phyloP scores from a whole-genome alignment of 1,140 invertebrate species.

The Sminthurinus signatus region DNA sequence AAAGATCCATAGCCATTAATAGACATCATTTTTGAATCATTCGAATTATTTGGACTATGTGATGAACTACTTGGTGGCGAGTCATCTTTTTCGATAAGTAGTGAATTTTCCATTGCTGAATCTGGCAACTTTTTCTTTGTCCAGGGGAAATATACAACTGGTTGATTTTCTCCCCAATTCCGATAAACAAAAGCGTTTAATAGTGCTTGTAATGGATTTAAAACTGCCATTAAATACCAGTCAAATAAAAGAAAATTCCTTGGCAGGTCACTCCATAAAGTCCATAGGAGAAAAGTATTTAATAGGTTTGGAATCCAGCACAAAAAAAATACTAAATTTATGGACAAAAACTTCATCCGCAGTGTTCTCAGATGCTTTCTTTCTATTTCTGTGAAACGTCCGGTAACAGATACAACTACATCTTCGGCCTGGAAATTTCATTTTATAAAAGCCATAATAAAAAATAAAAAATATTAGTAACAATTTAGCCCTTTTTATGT shows the following conservation, averaged over 20 bases:
- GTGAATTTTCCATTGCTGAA: conserved; percentile 12
- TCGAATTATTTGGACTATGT: no score
- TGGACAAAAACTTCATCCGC: conserved; percentile 64
- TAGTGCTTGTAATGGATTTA: conserved; percentile 74
- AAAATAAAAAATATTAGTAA: neutral
- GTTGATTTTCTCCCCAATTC: conserved; percentile 53
- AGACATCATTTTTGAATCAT: no score
- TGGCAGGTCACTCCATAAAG: conserved; percentile 64
- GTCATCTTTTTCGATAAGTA: conserved; percentile 19
- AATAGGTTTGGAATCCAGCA: conserved; percentile 76
- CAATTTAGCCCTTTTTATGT: neutral
- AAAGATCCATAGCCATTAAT: conserved; percentile 20
- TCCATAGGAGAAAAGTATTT: conserved; percentile 68
- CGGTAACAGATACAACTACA: conserved; percentile 30
- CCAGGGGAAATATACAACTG: conserved; percentile 41
- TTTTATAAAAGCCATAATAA: neutral
- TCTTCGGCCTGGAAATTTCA: conserved; percentile 27
- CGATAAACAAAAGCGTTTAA: conserved; percentile 71
- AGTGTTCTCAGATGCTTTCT: conserved; percentile 61
- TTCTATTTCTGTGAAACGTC: conserved; percentile 51
- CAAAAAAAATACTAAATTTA: conserved; percentile 68
- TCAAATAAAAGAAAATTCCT: conserved; percentile 58
- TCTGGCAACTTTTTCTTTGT: neutral
- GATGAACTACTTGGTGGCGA: no score
- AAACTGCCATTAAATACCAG: conserved; percentile 74